A percentile compares a stretch with the other conserved stretches of the same genome.
These are phyloP conservation scores for Carassius carassius DNA, from an alignment of 2,113 vertebrate species.

Conservation along the genomic window DNA sequence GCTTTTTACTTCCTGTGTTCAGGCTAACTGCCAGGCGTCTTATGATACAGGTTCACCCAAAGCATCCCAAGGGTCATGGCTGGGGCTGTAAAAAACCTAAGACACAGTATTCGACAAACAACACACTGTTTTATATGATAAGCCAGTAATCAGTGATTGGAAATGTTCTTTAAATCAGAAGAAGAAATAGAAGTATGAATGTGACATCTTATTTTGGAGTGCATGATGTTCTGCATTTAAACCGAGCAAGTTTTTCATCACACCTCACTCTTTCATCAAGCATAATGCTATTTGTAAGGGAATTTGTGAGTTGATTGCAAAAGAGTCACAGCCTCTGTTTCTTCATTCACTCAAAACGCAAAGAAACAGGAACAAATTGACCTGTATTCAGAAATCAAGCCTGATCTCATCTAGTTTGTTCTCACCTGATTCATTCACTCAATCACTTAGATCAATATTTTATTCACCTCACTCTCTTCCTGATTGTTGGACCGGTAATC, in stretches of 20 bases:
- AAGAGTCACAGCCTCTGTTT: background rate
- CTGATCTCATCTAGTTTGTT: constrained; percentile 46
- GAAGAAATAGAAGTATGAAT: background rate
- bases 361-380: constrained; percentile 43
- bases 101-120: background rate
- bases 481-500: constrained; percentile 39
- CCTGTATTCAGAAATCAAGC: constrained; percentile 51
- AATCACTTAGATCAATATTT: constrained; percentile 9
- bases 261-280: constrained; percentile 36
- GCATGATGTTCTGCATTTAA: background rate
- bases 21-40: constrained; percentile 46
- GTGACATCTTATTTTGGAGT: constrained; percentile 1
- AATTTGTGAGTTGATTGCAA: constrained; percentile 41
- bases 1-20: constrained; percentile 44
- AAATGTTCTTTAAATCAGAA: background rate
- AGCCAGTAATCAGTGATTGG: background rate
- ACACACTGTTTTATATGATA: background rate
- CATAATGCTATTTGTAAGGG: constrained; percentile 36
- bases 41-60: constrained; percentile 47
- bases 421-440: constrained; percentile 26
- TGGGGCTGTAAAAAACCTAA: background rate
- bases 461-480: background rate
- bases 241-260: constrained; percentile 12
- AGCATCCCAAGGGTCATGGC: constrained; percentile 10
- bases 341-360: constrained; percentile 6